Percentiles rank a stretch among this genome's conserved stretches.
Conservation (phyloP, 2,113 vertebrate species). For the Corydoras sp. region DNA sequence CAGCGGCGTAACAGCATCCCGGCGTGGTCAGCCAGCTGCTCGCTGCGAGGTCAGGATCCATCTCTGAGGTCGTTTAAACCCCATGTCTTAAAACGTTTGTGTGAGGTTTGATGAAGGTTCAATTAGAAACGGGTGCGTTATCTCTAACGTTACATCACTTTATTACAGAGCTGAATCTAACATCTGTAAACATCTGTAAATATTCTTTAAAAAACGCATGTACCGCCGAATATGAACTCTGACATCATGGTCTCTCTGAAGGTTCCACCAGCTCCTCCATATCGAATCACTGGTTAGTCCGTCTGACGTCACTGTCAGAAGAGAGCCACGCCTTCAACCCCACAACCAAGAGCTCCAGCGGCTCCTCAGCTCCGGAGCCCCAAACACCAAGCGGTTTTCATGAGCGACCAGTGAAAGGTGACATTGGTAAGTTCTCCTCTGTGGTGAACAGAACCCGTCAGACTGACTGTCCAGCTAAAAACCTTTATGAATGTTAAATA, state of each 20-base stretch:
- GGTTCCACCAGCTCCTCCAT: constrained; percentile 74
- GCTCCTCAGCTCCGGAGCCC: constrained; percentile 44
- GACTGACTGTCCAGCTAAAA: too few species aligned
- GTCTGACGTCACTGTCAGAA: constrained; percentile 66
- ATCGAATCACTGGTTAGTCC: constrained; percentile 80
- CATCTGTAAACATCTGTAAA: too few species aligned
- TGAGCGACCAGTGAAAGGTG: constrained; percentile 50
- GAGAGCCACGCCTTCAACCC: constrained; percentile 52
- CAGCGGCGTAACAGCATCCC: constrained; percentile 81
- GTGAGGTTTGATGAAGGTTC: too few species aligned
- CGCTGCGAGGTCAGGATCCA: constrained; percentile 68
- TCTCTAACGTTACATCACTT: too few species aligned
- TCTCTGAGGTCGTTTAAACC: not conserved
- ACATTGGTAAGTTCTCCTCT: constrained; percentile 59
- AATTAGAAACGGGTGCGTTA: too few species aligned
- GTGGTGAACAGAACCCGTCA: too few species aligned
- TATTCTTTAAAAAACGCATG: too few species aligned
- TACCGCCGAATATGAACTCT: too few species aligned
- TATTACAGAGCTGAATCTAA: too few species aligned
- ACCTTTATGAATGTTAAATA: too few species aligned
- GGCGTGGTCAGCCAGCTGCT: constrained; percentile 76
- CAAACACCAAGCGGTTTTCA: constrained; percentile 57
- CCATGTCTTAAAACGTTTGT: not conserved
- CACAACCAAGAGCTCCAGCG: constrained; percentile 51
- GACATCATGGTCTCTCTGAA: constrained; percentile 34